Evolutionary conservation across 2,888 invertebrate species (phyloP), one percentile per base, ranked within the genome.

Genomic region (Diarsia dahlii): DNA sequence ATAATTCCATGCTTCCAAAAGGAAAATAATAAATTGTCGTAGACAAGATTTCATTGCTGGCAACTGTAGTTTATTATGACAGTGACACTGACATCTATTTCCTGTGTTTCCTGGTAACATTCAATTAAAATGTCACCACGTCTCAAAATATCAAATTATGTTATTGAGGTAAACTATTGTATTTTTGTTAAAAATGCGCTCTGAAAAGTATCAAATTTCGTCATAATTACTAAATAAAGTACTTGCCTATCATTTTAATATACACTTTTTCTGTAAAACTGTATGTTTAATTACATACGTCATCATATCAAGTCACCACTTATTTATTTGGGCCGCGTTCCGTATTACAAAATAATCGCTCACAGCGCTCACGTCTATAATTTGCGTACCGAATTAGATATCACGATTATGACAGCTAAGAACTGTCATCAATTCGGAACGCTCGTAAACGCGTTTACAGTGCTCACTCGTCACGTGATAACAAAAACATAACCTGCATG

Each of bases 91-190:
- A 62, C 62, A 62, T n/a, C 5, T 45, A 8, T 39, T 50, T 39
- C 56, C 70, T 85, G 84, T 45, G 3, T 39, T 50, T 39, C 56
- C 70, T 85, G 84, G 89, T 86, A 89, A 88, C 87, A 87, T 87
- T 88, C 65, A 71, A 60, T 58, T 90, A 97, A 96, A 95, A 98
- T 98, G 98, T 97, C 97, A 96, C 98, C 98, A 91, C 97, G 97
- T 95, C 97, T 98, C 89, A 97, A 97, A 97, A 97, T 98, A 95
- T 97, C 98, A 84, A 97, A 97, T 83, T 97, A 97, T 95, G 97
- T 98, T 91, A 95, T 98, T 87, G 97, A 98, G 97, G 98, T 98
- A 97, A 97, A 95, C 87, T 91, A 90, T 89, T 90, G 83, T 89
- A 79, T 87, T 89, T 89, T 89, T 85, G 74, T 65, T 60, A 76